phyloP scores from a whole-genome alignment of 2,113 vertebrate genomes.

The Arvicanthis niloticus region DNA sequence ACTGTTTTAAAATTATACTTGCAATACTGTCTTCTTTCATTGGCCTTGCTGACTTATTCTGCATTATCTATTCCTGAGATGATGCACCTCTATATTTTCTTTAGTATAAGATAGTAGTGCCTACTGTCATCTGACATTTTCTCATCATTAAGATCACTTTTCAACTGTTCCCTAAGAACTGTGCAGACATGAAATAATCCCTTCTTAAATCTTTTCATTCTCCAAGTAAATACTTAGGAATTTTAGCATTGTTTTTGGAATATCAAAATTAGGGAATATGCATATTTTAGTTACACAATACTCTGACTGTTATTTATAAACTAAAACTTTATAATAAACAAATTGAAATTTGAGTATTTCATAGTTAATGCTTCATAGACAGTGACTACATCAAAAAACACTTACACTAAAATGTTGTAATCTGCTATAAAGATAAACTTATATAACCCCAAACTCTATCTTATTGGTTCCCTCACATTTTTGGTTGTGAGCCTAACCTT shows the following conservation, averaged over 20 bases:
- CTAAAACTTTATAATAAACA: conserved; percentile 31
- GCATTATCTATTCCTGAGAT: conserved; percentile 53
- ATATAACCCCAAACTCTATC: neutral
- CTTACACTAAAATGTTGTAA: neutral
- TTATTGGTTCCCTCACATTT: neutral
- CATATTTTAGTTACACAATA: neutral
- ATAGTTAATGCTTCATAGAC: neutral
- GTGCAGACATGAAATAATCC: conserved; percentile 26
- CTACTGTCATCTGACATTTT: conserved; percentile 66
- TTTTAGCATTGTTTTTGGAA: conserved; percentile 38
- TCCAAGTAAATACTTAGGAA: conserved; percentile 25
- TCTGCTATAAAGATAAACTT: neutral
- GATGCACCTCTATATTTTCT: conserved; percentile 68
- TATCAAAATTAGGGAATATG: neutral
- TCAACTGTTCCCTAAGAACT: conserved; percentile 43
- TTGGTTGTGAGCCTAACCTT: too few species aligned
- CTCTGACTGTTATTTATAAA: neutral
- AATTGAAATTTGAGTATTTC: conserved; percentile 32
- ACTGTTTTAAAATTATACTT: conserved; percentile 74
- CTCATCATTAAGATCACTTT: conserved; percentile 41
- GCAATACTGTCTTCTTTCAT: conserved; percentile 68
- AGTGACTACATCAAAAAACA: neutral
- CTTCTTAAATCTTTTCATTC: conserved; percentile 50
- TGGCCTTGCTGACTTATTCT: conserved; percentile 59
- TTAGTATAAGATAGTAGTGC: conserved; percentile 30